phyloP scores from a whole-genome alignment of 2,888 invertebrate genomes.

The Kuschelorhynchus macadamiae region DNA sequence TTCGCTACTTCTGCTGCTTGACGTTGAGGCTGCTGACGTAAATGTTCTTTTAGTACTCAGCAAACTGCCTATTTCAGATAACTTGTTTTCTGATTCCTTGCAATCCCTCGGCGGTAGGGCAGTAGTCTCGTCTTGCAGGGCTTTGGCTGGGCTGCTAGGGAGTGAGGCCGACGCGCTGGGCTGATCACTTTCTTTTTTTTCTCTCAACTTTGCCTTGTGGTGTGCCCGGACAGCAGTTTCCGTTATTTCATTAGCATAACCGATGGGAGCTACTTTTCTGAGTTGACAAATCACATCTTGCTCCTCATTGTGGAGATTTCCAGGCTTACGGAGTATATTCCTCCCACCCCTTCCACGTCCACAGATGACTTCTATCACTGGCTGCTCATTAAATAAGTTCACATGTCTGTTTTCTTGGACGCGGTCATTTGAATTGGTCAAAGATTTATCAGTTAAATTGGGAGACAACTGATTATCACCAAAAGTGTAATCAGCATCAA shows the following conservation, averaged over 20 bases:
- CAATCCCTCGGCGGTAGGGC: not conserved
- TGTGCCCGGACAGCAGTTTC: slow-evolving; percentile 16
- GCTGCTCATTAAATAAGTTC: slow-evolving; percentile 1
- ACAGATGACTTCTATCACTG: slow-evolving; percentile 23
- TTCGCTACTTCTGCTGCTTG: not conserved
- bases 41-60: too few relatives aligned
- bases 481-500: slow-evolving; percentile 18
- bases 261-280: slow-evolving; percentile 24
- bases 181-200: not conserved
- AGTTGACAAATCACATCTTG: slow-evolving; percentile 15
- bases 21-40: not conserved
- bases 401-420: not conserved
- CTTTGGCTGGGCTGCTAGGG: not conserved
- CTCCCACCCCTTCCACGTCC: slow-evolving; percentile 48
- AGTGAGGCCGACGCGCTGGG: not conserved
- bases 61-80: too few relatives aligned
- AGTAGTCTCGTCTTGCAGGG: not conserved
- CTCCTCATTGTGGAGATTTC: slow-evolving; percentile 2
- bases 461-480: not conserved
- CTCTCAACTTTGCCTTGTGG: not conserved
- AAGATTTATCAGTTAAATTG: not conserved
- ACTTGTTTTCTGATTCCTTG: not conserved
- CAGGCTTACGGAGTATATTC: slow-evolving; percentile 28
- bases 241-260: slow-evolving; percentile 29
- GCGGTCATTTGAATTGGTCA: too few relatives aligned